Percentiles rank a stretch among this genome's conserved stretches.
Conservation (phyloP, 2,888 invertebrate species). For the Drosophila subsilvestris region DNA sequence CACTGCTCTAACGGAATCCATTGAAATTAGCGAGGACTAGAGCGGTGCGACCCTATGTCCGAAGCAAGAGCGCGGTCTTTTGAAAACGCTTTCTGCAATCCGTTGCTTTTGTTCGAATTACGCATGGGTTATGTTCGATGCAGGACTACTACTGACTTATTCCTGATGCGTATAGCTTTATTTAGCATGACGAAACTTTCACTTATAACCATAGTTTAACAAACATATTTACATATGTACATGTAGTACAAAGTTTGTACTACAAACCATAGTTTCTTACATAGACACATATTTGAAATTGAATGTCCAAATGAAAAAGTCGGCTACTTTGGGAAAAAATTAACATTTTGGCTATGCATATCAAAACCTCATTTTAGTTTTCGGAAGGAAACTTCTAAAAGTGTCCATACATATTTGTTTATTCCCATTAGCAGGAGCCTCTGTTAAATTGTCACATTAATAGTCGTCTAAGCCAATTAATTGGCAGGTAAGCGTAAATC, state of each 20-base stretch:
- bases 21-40: not conserved
- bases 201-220: not conserved
- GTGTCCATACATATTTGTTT: too few relatives aligned
- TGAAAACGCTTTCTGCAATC: constrained; percentile 40
- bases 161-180: not conserved
- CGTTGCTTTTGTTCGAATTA: not conserved
- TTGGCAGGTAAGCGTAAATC: constrained; percentile 9
- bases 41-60: constrained; percentile 31
- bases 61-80: constrained; percentile 31
- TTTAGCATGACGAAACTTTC: not conserved
- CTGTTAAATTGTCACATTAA: constrained; percentile 2
- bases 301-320: too few relatives aligned
- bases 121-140: not conserved
- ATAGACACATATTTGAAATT: not conserved
- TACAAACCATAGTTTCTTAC: not conserved
- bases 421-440: constrained; percentile 5
- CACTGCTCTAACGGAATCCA: constrained; percentile 30
- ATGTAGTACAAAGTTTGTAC: too few relatives aligned
- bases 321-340: too few relatives aligned
- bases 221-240: not conserved
- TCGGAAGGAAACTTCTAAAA: too few relatives aligned
- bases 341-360: too few relatives aligned
- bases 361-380: too few relatives aligned
- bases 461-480: constrained; percentile 8
- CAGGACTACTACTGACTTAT: not conserved